Base-by-base conservation (phyloP, 2,888 invertebrate species). In the Tethea ocularis region DNA sequence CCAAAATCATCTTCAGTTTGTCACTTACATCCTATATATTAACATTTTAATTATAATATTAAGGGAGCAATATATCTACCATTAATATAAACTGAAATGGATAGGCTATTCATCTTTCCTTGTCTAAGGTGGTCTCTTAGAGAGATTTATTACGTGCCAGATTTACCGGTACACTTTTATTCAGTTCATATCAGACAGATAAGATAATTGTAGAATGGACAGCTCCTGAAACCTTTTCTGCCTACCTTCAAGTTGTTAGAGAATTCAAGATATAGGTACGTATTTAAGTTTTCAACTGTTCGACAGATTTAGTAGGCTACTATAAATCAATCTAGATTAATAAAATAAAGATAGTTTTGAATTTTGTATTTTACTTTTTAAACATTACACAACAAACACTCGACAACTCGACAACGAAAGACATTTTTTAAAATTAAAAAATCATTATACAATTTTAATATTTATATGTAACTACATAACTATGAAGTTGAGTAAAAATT, bases 71-170 rank as follows among this genome's bases (percentile, higher is more conserved):
- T 41, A 41, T n/a, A n/a, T n/a, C 15, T 17, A n/a, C 7, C 46
- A 17, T 38, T 38, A n/a, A n/a, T 20, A n/a, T 2, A 7, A 46
- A 17, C 1, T 20, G 46, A 46, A 46, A 46, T 10, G 46, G 20
- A 20, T 10, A 17, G 20, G 20, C 46, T 46, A 83, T 82, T 73
- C 77, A 69, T 82, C 84, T 77, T 72, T 62, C 64, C 70, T 61
- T 72, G 75, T 71, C 75, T 63, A 63, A 68, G 71, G 66, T 65
- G 66, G 64, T 64, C 68, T 69, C 69, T 51, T 51, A 55, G 36
- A 23, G 58, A 75, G 85, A 86, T 86, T 85, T 86, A 84, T 84
- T 81, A 72, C 77, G 68, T 65, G 67, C 68, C 77, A 74, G 80
- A 82, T 82, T 81, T 75, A 77, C 80, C 80, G 74, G 74, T 77